Evolutionary conservation across 2,797 vertebrate species (phyloP).

Genomic region (Allobates femoralis): DNA sequence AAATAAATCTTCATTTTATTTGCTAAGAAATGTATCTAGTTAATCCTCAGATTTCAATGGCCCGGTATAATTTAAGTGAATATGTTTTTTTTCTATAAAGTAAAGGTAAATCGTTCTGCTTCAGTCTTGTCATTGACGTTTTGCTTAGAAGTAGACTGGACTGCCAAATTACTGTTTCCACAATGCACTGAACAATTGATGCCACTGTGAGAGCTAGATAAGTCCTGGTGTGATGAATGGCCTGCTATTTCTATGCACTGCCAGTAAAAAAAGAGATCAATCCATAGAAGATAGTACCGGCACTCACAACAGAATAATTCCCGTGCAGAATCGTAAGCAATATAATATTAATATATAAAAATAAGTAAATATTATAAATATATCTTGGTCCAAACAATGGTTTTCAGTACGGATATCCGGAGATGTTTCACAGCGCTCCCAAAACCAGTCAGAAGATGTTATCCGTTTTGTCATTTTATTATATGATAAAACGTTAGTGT

Average conservation of each 20-base stretch:
- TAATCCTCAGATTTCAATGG: background rate
- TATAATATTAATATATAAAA: no score
- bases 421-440: no score
- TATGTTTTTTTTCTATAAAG: background rate
- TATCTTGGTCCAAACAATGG: no score
- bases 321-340: no score
- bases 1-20: no score
- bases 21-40: background rate
- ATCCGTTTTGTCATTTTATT: no score
- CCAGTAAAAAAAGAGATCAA: background rate
- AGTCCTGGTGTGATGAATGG: slow-evolving; percentile 27
- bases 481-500: no score
- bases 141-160: background rate
- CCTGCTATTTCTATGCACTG: slow-evolving; percentile 15
- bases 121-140: background rate
- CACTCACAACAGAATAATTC: no score
- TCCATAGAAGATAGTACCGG: no score
- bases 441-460: no score
- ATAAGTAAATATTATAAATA: no score
- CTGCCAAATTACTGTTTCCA: slow-evolving; percentile 14
- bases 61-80: background rate
- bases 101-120: background rate
- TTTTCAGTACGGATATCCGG: no score
- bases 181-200: slow-evolving; percentile 32
- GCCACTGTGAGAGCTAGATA: slow-evolving; percentile 29